Evolutionary conservation across 2,888 invertebrate genomes (phyloP), one percentile per base, ranked within the genome.

Genomic region (Baccha elongata): DNA sequence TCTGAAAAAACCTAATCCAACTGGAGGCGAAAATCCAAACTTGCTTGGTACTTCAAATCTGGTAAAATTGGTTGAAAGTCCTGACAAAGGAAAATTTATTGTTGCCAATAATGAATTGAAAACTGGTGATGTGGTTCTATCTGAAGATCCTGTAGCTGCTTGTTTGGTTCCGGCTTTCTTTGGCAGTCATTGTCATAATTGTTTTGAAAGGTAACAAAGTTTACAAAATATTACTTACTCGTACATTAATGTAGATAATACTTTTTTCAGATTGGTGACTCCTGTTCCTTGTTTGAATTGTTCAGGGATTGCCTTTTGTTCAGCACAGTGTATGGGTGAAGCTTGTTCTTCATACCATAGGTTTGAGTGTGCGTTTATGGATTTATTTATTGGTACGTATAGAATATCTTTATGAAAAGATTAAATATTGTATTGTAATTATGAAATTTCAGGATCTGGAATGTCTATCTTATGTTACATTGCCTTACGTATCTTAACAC

Each of bases 161-260:
- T 95, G 94, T 86, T 91, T 97, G 0, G 90, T 95, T 11, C 93
- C 95, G 0, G 94, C 94, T 85, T 94, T 92, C 88, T 95, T 94
- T 88, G 96, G 96, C 1, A 94, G 95, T 1, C 95, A 96, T 88
- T 97, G 97, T 87, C 93, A 95, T 83, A 93, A 96, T 88, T 97
- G 97, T 88, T 96, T 96, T 86, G 92, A 92, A 87, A 93, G 95
- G 96, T 58, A 50, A n/a, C n/a, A n/a, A n/a, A 6, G 29, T 13
- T 3, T 37, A 37, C n/a, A n/a, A n/a, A n/a, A n/a, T n/a, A n/a
- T n/a, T n/a, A n/a, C n/a, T n/a, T n/a, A n/a, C n/a, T n/a, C n/a
- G n/a, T n/a, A n/a, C n/a, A n/a, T n/a, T n/a, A n/a, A n/a, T n/a
- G n/a, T n/a, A n/a, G n/a, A n/a, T n/a, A n/a, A n/a, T 37, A 13